Conservation (phyloP, 2,113 vertebrate species). For the Percina caprodes region DNA sequence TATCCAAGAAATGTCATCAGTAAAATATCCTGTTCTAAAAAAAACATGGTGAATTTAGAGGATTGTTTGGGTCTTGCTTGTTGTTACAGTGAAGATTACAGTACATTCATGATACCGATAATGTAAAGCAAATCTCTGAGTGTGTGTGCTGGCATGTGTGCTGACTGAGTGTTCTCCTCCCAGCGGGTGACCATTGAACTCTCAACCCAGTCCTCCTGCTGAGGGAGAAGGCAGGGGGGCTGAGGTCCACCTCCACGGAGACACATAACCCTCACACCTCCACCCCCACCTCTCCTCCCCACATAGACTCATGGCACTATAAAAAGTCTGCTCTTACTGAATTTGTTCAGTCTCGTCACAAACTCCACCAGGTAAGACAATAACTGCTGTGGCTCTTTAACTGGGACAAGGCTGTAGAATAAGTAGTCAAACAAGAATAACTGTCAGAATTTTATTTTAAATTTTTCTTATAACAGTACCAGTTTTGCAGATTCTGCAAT, state of each 20-base stretch:
- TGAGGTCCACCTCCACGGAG: conserved; percentile 85
- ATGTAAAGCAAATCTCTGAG: conserved; percentile 8
- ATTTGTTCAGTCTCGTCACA: conserved; percentile 77
- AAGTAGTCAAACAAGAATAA: background rate
- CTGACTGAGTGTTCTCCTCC: conserved; percentile 59
- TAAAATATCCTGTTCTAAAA: background rate
- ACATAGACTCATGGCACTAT: conserved; percentile 65
- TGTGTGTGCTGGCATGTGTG: conserved; percentile 18
- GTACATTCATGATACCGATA: background rate
- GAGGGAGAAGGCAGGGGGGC: conserved; percentile 72
- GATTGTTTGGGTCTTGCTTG: background rate
- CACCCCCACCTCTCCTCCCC: conserved; percentile 53
- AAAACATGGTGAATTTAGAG: background rate
- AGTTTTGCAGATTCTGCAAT: background rate
- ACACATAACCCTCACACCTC: conserved; percentile 64
- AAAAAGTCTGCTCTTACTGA: conserved; percentile 67
- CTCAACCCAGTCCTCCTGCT: conserved; percentile 62
- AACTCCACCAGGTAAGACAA: conserved; percentile 82
- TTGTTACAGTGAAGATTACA: background rate
- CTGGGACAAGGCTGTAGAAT: conserved; percentile 10
- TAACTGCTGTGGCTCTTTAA: background rate
- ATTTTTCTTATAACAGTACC: no score
- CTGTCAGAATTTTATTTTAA: no score
- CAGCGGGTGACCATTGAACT: conserved; percentile 82
- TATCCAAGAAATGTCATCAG: background rate